A percentile compares a stretch with the other conserved stretches of the same genome.
phyloP scores from a whole-genome alignment of 2,888 invertebrate species.

The Acrobasis suavella region DNA sequence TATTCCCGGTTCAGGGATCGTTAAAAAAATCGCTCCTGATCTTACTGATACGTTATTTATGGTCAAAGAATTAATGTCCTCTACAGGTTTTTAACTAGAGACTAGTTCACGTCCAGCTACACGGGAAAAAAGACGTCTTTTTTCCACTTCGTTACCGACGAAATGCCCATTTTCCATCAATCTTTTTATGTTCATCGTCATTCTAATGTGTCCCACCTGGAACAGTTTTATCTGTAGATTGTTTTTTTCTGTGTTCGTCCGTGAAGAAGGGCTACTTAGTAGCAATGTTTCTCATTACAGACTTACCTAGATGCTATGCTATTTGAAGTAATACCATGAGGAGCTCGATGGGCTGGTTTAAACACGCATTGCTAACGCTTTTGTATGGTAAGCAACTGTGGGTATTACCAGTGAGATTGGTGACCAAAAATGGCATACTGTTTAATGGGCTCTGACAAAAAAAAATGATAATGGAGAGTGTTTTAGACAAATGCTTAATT shows the following conservation, averaged over 20 bases:
- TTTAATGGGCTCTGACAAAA: no score
- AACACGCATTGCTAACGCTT: no score
- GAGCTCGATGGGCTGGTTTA: no score
- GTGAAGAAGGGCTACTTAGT: no score
- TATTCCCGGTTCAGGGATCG: slow-evolving; percentile 4
- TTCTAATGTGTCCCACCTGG: slow-evolving; percentile 24
- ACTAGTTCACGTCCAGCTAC: background rate
- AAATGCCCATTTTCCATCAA: slow-evolving; percentile 20
- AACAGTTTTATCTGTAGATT: slow-evolving; percentile 22
- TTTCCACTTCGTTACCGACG: slow-evolving; percentile 15
- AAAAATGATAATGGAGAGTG: no score
- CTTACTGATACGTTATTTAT: slow-evolving; percentile 10
- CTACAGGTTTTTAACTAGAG: slow-evolving; percentile 12
- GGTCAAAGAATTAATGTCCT: slow-evolving; percentile 12
- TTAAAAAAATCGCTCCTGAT: slow-evolving; percentile 9
- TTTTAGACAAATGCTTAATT: background rate
- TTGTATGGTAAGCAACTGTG: no score
- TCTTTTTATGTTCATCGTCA: slow-evolving; percentile 24
- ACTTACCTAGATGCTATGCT: no score
- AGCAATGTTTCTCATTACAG: no score
- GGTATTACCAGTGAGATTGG: no score
- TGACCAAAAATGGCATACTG: no score
- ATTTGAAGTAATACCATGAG: no score
- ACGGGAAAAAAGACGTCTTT: slow-evolving; percentile 3
- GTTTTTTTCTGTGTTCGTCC: slow-evolving; percentile 5